Base-by-base conservation (phyloP, 1,140 invertebrate genomes). In the Physella acuta region DNA sequence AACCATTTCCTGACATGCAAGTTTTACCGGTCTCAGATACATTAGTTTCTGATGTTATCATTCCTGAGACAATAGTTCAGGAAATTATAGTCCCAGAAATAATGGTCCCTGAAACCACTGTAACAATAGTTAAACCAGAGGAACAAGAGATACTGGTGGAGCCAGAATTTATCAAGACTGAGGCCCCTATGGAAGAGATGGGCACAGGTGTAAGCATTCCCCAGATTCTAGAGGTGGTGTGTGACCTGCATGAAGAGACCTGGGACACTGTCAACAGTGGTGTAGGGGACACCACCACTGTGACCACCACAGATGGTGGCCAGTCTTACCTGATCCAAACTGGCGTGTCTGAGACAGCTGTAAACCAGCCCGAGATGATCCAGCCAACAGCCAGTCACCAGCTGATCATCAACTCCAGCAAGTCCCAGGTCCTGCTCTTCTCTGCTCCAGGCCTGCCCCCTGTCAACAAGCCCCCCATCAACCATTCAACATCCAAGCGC, bases 401-500 rank as follows among this genome's bases (percentile, higher is more conserved):
- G 20, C 58, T 34, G 3, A 39, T 44, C 20, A 51, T 63, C 26
- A 63, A 63, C 14, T 39, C 60, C 2, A 63, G 44, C 34, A 34
- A 26, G 11, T 53, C 63, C 30, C 33, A 65, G 30, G 2, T 65
- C 3, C 33, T 52, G n/a, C 2, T 33, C 0, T 5, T n/a, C 2
- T 4, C 52, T 3, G 34, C 17, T 34, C 3, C 5, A 58, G 65
- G 26, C 2, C 2, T 17, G 11, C 65, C 65, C 4, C 36, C 37
- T 5, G 56, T 36, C 3, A 4, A 59, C 8, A 65, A 53, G 33
- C 31, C 31, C 33, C 63, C 63, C 8, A 28, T 30, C 26, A 65
- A 65, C 58, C 55, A 67, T 58, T 67, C 65, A 3, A 67, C 34
- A 33, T 36, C 65, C 4, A 67, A 67, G 39, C 34, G 55, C 16